A percentile compares a stretch with the other conserved stretches of the same genome.
phyloP scores from a whole-genome alignment of 2,113 vertebrate species.

The Nerophis ophidion region DNA sequence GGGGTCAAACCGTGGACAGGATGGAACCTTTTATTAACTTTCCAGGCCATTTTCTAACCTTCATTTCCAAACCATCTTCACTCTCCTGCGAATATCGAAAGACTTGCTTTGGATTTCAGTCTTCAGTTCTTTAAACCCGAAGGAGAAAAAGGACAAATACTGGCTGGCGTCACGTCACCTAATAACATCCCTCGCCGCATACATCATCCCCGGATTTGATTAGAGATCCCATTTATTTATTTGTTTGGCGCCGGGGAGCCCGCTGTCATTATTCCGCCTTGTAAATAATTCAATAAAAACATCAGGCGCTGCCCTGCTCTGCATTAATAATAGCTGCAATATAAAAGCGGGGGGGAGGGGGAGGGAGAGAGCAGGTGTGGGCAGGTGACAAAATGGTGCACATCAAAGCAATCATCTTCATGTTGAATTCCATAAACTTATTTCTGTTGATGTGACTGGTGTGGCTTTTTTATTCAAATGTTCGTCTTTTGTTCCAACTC shows the following conservation, averaged over 20 bases:
- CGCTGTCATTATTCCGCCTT: slow-evolving; percentile 8
- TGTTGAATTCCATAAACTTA: no score
- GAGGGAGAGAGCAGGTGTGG: neutral
- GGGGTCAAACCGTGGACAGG: no score
- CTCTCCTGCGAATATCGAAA: no score
- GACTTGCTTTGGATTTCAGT: no score
- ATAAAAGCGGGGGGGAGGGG: neutral
- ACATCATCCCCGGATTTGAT: slow-evolving; percentile 9
- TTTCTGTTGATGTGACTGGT: no score
- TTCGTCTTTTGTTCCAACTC: no score
- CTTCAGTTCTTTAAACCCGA: no score
- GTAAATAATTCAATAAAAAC: slow-evolving; percentile 14
- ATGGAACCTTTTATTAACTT: no score
- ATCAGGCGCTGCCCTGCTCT: slow-evolving; percentile 2
- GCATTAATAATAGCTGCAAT: slow-evolving; percentile 10
- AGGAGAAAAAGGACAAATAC: neutral
- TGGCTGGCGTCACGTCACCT: slow-evolving; percentile 1
- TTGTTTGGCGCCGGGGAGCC: slow-evolving; percentile 6
- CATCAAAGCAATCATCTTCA: no score
- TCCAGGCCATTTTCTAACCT: no score
- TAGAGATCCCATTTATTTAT: slow-evolving; percentile 11
- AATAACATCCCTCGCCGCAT: slow-evolving; percentile 10
- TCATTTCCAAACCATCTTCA: no score
- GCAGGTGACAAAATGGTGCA: neutral
- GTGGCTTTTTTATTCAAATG: no score